These are phyloP conservation scores for Cartodere bifasciata DNA, from an alignment of 2,888 invertebrate genomes.

Conservation along the genomic window DNA sequence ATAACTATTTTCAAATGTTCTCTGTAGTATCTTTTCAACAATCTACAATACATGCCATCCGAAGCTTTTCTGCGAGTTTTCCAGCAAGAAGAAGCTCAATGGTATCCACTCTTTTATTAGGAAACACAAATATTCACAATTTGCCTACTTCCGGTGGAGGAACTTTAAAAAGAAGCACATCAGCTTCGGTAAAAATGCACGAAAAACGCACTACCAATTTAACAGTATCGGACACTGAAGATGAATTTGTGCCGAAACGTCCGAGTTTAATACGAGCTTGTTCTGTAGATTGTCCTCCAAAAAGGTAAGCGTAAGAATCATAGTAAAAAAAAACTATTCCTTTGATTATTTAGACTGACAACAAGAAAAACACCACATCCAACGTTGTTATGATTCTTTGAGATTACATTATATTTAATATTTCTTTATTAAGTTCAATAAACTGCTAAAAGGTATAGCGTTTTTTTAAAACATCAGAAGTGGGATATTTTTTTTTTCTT, in stretches of 20 bases:
- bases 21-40: constrained; percentile 34
- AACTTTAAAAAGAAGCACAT: constrained; percentile 5
- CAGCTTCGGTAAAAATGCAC: constrained; percentile 17
- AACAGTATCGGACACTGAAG: constrained; percentile 22
- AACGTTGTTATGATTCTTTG: no score
- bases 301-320: no score
- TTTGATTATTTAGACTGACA: no score
- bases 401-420: no score
- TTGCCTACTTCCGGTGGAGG: constrained; percentile 6
- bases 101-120: constrained; percentile 23
- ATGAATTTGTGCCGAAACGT: constrained; percentile 28
- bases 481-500: no score
- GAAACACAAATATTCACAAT: constrained; percentile 13
- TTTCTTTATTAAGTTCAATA: no score
- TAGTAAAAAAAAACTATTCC: no score
- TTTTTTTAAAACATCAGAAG: no score
- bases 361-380: no score
- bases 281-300: constrained; percentile 17
- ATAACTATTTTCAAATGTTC: constrained; percentile 1
- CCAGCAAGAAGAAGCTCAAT: constrained; percentile 30
- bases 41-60: constrained; percentile 33
- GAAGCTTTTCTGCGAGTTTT: constrained; percentile 36
- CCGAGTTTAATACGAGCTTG: constrained; percentile 23
- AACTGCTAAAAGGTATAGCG: no score
- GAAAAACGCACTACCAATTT: constrained; percentile 26